Evolutionary conservation across 2,888 invertebrate genomes (phyloP), one percentile per base, ranked within the genome.

Genomic region (Chalcosyrphus nemorum): DNA sequence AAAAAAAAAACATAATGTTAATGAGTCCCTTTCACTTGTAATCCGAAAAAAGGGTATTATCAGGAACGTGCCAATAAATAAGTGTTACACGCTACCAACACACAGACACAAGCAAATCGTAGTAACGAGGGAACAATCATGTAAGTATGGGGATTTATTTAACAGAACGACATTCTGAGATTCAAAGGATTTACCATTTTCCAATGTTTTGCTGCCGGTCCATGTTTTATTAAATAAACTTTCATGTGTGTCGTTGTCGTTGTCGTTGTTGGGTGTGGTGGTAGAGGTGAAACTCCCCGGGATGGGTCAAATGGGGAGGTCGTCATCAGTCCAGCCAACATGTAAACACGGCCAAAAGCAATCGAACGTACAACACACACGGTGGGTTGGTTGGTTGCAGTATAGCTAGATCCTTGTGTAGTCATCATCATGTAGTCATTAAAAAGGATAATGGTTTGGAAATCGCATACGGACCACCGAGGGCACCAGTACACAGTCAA

Each of bases 1-100:
- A 82, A 82, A 82, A 82, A n/a, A n/a, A n/a, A n/a, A n/a, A n/a
- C n/a, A n/a, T n/a, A n/a, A 82, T 82, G 77, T 77, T 82, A 82
- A 82, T 82, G 82, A 82, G 82, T 82, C 50, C 71, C 66, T 72
- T 66, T 77, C 72, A 50, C 56, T 35, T 66, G 61, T 68, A 66
- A 66, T 66, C 72, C 24, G 38, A 24, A 59, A 54, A 76, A 57
- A 52, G 32, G 38, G 54, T 61, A 72, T 72, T 77, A 82, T 65
- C 71, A 59, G 76, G 57, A 45, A 68, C 76, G 66, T 66, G 76
- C 77, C 72, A 77, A 82, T 77, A 77, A 82, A 75, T 81, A 72
- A 77, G 47, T 77, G 77, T 77, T 54, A 68, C 65, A 71, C 21
- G 61, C 41, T 68, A 19, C 24, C 27, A 27, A 21, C 2, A 54